A percentile compares a stretch with the other conserved stretches of the same genome.
Evolutionary conservation across 2,797 vertebrate genomes (phyloP).

Genomic region (Strix occidentalis): DNA sequence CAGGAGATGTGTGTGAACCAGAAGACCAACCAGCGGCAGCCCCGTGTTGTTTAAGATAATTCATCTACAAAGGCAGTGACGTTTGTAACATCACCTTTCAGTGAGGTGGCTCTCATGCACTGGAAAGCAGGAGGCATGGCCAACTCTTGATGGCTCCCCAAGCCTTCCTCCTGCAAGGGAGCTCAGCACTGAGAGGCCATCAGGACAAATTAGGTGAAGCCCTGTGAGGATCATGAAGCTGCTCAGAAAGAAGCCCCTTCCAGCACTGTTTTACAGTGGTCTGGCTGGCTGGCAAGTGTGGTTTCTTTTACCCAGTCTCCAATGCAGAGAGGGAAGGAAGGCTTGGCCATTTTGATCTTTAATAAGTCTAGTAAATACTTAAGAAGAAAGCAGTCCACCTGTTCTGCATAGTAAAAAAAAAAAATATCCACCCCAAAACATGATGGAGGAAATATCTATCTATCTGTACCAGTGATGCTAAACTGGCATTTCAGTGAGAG

Average conservation of each 20-base stretch:
- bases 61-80: neutral
- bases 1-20: fast-evolving
- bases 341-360: neutral
- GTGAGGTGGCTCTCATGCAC: neutral
- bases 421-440: neutral
- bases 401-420: neutral
- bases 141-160: neutral
- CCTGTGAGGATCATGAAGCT: neutral
- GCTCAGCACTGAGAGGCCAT: neutral
- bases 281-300: neutral
- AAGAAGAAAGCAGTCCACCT: neutral
- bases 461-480: neutral
- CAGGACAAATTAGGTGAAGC: neutral
- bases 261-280: neutral
- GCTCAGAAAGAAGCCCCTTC: neutral
- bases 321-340: neutral
- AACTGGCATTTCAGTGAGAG: neutral
- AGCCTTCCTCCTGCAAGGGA: neutral
- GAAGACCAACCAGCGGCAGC: neutral
- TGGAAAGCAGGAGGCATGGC: neutral
- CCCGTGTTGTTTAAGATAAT: neutral
- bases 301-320: neutral
- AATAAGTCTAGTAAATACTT: neutral
- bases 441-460: neutral
- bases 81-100: neutral